A percentile compares a stretch with the other conserved stretches of the same genome.
Conservation (phyloP, 2,888 invertebrate species). For the Lumbricus terrestris region DNA sequence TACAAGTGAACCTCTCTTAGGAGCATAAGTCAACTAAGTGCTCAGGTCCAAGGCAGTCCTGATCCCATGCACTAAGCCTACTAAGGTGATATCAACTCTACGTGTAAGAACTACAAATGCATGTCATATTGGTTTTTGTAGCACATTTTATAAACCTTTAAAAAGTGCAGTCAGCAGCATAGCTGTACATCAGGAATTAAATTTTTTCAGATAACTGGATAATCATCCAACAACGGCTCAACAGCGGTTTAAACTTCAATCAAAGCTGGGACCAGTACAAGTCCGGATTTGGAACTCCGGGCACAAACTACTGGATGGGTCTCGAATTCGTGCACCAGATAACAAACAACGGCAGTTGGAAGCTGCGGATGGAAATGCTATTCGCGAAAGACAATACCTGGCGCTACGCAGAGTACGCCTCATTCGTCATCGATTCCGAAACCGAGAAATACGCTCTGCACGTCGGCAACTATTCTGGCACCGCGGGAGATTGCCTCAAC, state of each 20-base stretch:
- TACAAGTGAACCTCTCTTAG: no score
- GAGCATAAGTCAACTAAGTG: no score
- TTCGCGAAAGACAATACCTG: not conserved
- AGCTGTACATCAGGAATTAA: not conserved
- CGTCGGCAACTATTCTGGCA: slow-evolving; percentile 13
- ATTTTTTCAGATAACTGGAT: not conserved
- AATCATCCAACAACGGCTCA: not conserved
- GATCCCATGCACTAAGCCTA: no score
- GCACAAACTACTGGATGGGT: not conserved
- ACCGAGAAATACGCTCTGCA: not conserved
- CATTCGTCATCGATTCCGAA: slow-evolving; percentile 19
- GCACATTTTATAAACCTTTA: no score
- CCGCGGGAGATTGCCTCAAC: slow-evolving; percentile 19
- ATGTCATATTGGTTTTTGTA: no score
- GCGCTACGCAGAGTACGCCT: slow-evolving; percentile 20
- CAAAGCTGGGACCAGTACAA: not conserved
- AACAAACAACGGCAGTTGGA: slow-evolving; percentile 12
- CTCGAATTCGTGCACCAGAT: slow-evolving; percentile 11
- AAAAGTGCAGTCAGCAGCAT: no score
- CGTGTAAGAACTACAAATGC: no score
- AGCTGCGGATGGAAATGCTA: slow-evolving; percentile 20
- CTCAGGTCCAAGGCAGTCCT: no score
- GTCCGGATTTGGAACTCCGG: not conserved
- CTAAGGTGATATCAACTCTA: no score
- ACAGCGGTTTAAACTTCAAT: not conserved